Conservation (phyloP, 2,113 vertebrate genomes). For the Pelobates fuscus region DNA sequence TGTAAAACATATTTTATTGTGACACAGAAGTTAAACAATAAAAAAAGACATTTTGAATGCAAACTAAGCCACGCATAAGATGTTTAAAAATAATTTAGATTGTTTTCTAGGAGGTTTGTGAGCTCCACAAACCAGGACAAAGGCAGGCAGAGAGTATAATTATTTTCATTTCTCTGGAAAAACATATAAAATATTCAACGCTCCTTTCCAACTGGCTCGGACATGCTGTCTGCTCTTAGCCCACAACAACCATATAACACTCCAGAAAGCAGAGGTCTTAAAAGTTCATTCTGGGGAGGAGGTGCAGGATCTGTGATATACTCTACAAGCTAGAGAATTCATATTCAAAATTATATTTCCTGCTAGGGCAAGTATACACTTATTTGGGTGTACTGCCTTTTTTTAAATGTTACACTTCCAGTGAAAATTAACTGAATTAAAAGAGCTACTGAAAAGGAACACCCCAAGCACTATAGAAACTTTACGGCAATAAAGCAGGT, state of each 20-base stretch:
- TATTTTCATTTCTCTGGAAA: slow-evolving; percentile 35
- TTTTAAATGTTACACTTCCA: too few species aligned
- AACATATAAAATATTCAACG: slow-evolving; percentile 24
- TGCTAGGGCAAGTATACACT: too few species aligned
- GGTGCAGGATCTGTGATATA: slow-evolving; percentile 23
- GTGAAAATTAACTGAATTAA: too few species aligned
- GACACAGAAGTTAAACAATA: too few species aligned
- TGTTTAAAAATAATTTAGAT: background rate
- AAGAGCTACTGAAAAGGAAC: too few species aligned
- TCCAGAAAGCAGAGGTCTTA: slow-evolving; percentile 19
- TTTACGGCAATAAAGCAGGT: too few species aligned
- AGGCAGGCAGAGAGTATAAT: slow-evolving; percentile 28
- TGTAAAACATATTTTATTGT: too few species aligned
- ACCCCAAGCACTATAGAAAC: too few species aligned
- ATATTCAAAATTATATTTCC: too few species aligned
- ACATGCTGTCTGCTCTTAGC: slow-evolving; percentile 38
- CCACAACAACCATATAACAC: slow-evolving; percentile 35
- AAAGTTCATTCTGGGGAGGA: slow-evolving; percentile 36
- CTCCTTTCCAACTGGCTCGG: slow-evolving; percentile 39
- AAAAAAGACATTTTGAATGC: background rate
- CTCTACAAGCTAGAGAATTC: too few species aligned
- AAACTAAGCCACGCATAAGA: background rate
- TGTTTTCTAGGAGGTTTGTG: slow-evolving; percentile 29
- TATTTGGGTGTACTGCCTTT: too few species aligned
- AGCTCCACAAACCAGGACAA: slow-evolving; percentile 39